Conservation (phyloP, 2,888 invertebrate species). For the Eupithecia inturbata region DNA sequence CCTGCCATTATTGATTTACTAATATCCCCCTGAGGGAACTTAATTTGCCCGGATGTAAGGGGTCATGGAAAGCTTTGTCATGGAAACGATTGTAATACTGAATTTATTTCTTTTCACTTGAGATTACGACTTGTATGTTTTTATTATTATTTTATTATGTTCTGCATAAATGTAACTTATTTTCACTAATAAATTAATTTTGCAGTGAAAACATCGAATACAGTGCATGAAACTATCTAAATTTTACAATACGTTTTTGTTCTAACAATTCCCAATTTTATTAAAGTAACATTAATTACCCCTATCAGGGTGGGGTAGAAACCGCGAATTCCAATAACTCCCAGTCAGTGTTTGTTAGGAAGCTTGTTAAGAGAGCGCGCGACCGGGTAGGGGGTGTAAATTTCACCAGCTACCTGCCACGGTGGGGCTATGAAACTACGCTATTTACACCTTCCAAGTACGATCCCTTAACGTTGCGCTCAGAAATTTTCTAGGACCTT, state of each 20-base stretch:
- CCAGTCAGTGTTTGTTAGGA: slow-evolving; percentile 75
- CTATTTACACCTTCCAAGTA: background rate
- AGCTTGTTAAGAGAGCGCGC: slow-evolving; percentile 75
- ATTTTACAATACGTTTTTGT: background rate
- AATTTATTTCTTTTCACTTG: slow-evolving; percentile 11
- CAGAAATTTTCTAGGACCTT: background rate
- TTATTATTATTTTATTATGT: background rate
- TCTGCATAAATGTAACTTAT: background rate
- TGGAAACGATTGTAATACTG: background rate
- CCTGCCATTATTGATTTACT: slow-evolving; percentile 53
- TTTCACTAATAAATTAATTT: background rate
- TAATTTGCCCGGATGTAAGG: slow-evolving; percentile 35
- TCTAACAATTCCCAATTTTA: slow-evolving; percentile 24
- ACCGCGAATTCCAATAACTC: slow-evolving; percentile 68
- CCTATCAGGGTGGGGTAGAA: slow-evolving; percentile 51
- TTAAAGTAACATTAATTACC: slow-evolving; percentile 46
- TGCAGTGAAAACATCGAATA: background rate
- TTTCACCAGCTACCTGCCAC: slow-evolving; percentile 67
- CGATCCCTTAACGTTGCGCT: background rate
- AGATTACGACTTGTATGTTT: background rate
- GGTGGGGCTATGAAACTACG: slow-evolving; percentile 54
- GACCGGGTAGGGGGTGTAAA: slow-evolving; percentile 72
- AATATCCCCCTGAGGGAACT: slow-evolving; percentile 44
- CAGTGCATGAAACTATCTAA: background rate
- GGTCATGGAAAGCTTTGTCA: slow-evolving; percentile 7